Percentiles rank a stretch among this genome's conserved stretches.
phyloP scores from a whole-genome alignment of 2,888 invertebrate genomes.

The Hetaerina titia region DNA sequence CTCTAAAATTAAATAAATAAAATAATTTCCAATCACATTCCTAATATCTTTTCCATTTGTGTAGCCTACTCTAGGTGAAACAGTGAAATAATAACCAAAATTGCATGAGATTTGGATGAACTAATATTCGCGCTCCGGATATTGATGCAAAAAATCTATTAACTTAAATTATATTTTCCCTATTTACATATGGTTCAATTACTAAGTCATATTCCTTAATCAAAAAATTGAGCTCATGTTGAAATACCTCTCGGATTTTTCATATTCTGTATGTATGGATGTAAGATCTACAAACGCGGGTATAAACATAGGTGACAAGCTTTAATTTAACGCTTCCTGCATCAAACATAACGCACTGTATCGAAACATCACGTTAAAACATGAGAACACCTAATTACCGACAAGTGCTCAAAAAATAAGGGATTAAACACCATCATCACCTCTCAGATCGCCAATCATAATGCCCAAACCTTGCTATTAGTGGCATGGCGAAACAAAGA shows the following conservation, averaged over 20 bases:
- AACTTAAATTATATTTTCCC: no score
- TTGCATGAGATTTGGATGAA: no score
- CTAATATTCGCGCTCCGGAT: no score
- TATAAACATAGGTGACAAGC: not conserved
- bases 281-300: not conserved
- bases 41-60: no score
- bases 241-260: not conserved
- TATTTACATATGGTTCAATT: not conserved
- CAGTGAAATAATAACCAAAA: no score
- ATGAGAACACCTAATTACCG: conserved; percentile 1
- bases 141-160: no score
- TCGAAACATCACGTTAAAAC: conserved; percentile 3
- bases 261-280: not conserved
- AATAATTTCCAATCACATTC: no score
- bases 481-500: not conserved
- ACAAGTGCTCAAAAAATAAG: not conserved
- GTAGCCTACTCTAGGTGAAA: no score
- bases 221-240: not conserved
- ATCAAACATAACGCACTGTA: conserved; percentile 5
- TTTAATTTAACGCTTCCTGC: conserved; percentile 20
- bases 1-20: no score
- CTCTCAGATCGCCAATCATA: conserved; percentile 25
- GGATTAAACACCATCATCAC: conserved; percentile 13
- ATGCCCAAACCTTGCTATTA: not conserved
- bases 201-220: not conserved